phyloP scores from a whole-genome alignment of 2,797 vertebrate species.

The Gymnoscopelus microlampas region DNA sequence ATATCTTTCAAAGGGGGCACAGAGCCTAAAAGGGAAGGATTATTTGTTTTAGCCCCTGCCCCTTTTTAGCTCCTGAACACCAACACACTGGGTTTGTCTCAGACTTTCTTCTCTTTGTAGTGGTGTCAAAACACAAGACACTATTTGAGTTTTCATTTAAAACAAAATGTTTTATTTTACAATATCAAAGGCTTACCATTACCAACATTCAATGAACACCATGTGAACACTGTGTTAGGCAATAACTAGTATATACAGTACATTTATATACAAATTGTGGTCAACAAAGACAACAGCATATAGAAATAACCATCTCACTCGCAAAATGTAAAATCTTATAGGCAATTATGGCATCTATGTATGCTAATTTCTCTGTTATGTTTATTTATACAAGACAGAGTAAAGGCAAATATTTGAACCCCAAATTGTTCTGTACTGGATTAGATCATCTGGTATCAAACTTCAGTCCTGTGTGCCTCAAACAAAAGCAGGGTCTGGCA shows the following conservation, averaged over 20 bases:
- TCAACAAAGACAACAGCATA: conserved; percentile 31
- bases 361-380: conserved; percentile 17
- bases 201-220: conserved; percentile 34
- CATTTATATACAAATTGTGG: conserved; percentile 22
- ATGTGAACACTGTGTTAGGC: conserved; percentile 1
- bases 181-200: conserved; percentile 15
- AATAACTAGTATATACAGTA: conserved; percentile 36
- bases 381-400: conserved; percentile 53
- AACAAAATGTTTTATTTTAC: conserved; percentile 55
- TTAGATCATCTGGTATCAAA: no score
- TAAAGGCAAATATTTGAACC: conserved; percentile 42
- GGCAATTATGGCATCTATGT: conserved; percentile 60
- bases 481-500: no score
- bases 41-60: no score
- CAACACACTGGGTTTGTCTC: no score
- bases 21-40: no score
- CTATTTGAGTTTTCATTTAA: conserved; percentile 25
- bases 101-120: no score
- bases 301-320: conserved; percentile 47
- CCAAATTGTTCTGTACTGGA: not conserved
- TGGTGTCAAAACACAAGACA: no score
- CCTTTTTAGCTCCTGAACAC: no score
- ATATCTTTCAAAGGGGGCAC: no score
- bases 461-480: no score
- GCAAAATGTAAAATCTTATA: conserved; percentile 37